Conservation (phyloP, 2,888 invertebrate species). For the Gari tellinella region DNA sequence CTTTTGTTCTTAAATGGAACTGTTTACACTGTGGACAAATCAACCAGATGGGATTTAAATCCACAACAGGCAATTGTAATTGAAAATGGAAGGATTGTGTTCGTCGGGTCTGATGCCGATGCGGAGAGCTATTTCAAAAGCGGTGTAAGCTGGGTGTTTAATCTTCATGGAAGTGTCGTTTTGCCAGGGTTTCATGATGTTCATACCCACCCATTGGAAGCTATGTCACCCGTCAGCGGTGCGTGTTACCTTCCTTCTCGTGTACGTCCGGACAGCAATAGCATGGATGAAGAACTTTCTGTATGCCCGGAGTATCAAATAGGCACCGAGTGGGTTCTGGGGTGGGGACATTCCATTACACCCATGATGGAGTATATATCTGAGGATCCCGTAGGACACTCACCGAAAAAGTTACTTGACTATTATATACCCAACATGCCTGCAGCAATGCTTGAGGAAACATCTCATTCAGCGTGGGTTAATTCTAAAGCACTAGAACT, state of each 20-base stretch:
- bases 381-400: neutral
- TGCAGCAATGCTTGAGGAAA: conserved; percentile 49
- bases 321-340: no score
- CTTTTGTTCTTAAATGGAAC: conserved; percentile 27
- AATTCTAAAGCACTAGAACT: conserved; percentile 44
- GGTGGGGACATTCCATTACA: no score
- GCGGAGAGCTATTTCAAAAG: neutral
- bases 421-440: conserved; percentile 30
- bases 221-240: conserved; percentile 17
- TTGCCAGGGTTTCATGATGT: conserved; percentile 55
- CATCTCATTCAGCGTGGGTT: conserved; percentile 59
- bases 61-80: conserved; percentile 44
- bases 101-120: conserved; percentile 19
- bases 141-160: conserved; percentile 1
- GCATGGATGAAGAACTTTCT: no score
- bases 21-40: conserved; percentile 38
- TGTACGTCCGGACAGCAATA: no score
- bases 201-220: conserved; percentile 53
- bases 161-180: conserved; percentile 21
- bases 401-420: conserved; percentile 47
- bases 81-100: conserved; percentile 20
- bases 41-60: conserved; percentile 27
- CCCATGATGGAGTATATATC: no score
- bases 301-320: no score
- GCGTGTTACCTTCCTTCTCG: conserved; percentile 16